phyloP scores from a whole-genome alignment of 2,888 invertebrate species.

The Sinohyriopsis cumingii region DNA sequence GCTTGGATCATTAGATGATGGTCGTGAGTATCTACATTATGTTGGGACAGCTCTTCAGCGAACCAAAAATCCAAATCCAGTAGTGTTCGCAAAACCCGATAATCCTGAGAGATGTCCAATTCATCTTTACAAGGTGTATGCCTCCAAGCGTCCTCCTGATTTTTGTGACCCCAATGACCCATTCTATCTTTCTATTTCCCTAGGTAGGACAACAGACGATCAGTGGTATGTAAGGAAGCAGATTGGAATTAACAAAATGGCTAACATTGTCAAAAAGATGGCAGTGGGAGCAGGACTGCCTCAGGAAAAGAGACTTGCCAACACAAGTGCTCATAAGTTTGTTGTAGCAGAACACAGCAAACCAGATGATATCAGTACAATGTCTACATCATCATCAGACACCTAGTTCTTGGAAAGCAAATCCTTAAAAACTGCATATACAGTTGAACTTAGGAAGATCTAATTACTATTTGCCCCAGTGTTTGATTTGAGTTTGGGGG shows the following conservation, averaged over 20 bases:
- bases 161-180: conserved; percentile 14
- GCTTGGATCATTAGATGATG: conserved; percentile 8
- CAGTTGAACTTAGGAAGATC: too few relatives aligned
- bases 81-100: conserved; percentile 12
- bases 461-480: too few relatives aligned
- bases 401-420: too few relatives aligned
- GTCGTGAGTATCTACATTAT: conserved; percentile 17
- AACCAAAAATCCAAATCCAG: conserved; percentile 14
- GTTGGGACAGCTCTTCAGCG: conserved; percentile 14
- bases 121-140: conserved; percentile 14
- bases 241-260: conserved; percentile 18
- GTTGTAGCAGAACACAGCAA: too few relatives aligned
- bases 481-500: too few relatives aligned
- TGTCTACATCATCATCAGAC: too few relatives aligned
- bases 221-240: conserved; percentile 15
- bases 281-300: conserved; percentile 14
- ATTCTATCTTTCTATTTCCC: conserved; percentile 15
- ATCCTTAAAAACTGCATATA: too few relatives aligned
- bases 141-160: conserved; percentile 10
- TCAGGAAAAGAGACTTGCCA: conserved; percentile 12
- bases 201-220: conserved; percentile 5
- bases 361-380: too few relatives aligned
- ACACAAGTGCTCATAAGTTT: neutral
- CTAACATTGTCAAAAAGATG: conserved; percentile 18
- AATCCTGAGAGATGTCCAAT: conserved; percentile 17